Evolutionary conservation across 2,113 vertebrate genomes (phyloP).

Genomic region (Poecilia latipinna): DNA sequence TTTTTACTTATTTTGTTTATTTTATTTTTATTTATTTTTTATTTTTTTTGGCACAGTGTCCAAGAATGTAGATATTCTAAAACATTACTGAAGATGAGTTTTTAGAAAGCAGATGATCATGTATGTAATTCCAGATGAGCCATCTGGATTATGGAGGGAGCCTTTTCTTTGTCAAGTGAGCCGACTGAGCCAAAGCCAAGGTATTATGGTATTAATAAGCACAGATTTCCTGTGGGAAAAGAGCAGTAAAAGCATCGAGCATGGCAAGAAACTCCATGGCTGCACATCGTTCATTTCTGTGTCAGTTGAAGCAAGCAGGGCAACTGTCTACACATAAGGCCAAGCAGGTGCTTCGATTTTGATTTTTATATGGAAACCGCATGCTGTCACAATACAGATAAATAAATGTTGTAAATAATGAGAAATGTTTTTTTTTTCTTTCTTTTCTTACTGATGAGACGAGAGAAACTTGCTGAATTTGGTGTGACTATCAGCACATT

Average conservation of each 20-base stretch:
- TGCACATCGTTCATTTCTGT: neutral
- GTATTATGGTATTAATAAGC: constrained; percentile 17
- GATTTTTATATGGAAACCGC: neutral
- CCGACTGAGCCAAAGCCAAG: constrained; percentile 9
- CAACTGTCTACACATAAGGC: constrained; percentile 2
- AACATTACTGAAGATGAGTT: neutral
- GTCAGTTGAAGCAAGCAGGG: neutral
- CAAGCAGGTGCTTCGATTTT: neutral
- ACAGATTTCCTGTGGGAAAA: constrained; percentile 4
- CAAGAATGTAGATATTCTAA: neutral
- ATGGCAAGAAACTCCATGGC: neutral
- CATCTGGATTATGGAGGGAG: constrained; percentile 3
- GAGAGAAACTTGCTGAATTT: neutral
- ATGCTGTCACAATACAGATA: neutral
- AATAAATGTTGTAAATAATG: neutral
- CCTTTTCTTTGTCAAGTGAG: constrained; percentile 1
- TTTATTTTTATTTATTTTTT: too few relatives aligned
- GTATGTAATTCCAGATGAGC: constrained; percentile 3
- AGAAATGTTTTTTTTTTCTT: neutral
- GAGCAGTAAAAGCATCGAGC: neutral
- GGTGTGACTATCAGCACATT: neutral
- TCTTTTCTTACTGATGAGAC: neutral
- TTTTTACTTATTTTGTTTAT: too few relatives aligned
- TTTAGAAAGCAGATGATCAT: neutral
- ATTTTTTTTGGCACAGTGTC: neutral